These are phyloP conservation scores for Sinocyclocheilus grahami DNA, from an alignment of 2,113 vertebrate genomes.

Conservation along the genomic window DNA sequence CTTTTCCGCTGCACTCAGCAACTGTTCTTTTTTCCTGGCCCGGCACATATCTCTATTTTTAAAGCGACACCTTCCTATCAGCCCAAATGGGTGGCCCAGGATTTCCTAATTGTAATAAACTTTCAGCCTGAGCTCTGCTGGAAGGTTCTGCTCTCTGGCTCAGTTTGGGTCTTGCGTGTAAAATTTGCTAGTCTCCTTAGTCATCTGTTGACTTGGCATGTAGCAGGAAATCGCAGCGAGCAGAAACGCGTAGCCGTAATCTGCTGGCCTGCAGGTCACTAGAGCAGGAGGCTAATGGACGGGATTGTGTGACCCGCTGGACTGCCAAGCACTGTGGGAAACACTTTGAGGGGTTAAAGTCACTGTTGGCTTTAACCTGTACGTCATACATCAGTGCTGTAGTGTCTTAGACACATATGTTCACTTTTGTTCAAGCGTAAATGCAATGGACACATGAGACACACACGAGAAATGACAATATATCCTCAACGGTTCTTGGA, in stretches of 20 bases:
- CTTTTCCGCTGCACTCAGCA: background rate
- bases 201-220: constrained; percentile 52
- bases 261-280: constrained; percentile 40
- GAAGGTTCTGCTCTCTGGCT: constrained; percentile 21
- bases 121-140: constrained; percentile 26
- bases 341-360: background rate
- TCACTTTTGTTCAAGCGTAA: background rate
- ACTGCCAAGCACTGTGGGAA: constrained; percentile 33
- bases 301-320: background rate
- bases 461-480: background rate
- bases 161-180: background rate
- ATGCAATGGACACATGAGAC: background rate
- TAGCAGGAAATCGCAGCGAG: background rate
- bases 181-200: constrained; percentile 54
- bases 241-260: background rate
- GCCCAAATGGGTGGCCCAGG: constrained; percentile 45
- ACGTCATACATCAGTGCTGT: background rate
- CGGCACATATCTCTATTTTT: background rate
- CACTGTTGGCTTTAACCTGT: background rate
- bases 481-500: constrained; percentile 6
- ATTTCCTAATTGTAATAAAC: constrained; percentile 45
- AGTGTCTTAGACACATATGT: background rate
- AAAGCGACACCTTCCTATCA: background rate
- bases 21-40: background rate
- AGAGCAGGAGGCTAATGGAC: constrained; percentile 29